Conservation (phyloP, 2,113 vertebrate species). For the Pelobates fuscus region DNA sequence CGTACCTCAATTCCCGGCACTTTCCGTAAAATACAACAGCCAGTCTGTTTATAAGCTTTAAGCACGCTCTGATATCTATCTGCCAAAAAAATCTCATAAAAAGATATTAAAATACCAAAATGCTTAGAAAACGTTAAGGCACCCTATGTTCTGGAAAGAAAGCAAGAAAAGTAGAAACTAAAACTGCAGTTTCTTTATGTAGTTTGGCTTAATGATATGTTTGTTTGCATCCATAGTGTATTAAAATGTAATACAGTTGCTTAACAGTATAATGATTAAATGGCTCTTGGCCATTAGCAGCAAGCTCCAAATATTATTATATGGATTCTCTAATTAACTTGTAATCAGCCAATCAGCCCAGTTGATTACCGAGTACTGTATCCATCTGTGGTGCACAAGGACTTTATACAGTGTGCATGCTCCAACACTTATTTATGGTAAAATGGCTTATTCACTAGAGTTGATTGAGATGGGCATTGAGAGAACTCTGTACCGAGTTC, state of each 20-base stretch:
- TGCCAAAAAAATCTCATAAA: slow-evolving; percentile 31
- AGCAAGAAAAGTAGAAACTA: not conserved
- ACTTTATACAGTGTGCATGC: no score
- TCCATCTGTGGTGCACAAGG: no score
- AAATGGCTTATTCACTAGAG: no score
- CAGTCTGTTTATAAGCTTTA: slow-evolving; percentile 1
- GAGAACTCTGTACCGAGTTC: no score
- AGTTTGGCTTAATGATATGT: not conserved
- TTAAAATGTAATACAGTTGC: not conserved
- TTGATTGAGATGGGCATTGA: no score
- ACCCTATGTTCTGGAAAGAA: slow-evolving; percentile 8
- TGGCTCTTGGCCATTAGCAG: not conserved
- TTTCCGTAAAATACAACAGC: slow-evolving; percentile 1
- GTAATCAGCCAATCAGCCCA: no score
- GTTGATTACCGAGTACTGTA: no score
- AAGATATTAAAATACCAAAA: slow-evolving; percentile 36
- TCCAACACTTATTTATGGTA: no score
- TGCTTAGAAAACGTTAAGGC: slow-evolving; percentile 27
- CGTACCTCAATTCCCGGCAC: not conserved
- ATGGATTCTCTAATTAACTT: no score
- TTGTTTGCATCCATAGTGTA: not conserved
- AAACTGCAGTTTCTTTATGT: not conserved
- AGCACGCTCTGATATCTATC: slow-evolving; percentile 9
- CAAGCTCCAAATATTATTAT: no score
- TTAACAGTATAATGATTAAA: not conserved